Percentiles rank a stretch among this genome's conserved stretches.
Evolutionary conservation across 1,140 invertebrate genomes (phyloP).

Genomic region (Oncopodura yosiiana): DNA sequence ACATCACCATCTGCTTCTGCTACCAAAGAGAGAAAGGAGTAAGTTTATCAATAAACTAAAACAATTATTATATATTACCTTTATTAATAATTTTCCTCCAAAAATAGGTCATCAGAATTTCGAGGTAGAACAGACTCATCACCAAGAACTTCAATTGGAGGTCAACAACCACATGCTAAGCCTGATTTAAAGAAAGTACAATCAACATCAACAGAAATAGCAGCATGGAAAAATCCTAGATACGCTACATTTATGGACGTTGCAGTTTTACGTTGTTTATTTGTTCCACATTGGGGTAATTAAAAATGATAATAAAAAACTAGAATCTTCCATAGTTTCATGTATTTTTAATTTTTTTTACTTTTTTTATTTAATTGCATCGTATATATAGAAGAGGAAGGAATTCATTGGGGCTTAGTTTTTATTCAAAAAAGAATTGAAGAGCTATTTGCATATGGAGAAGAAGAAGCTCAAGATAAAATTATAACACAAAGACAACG

Average conservation of each 20-base stretch:
- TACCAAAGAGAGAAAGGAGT: conserved; percentile 24
- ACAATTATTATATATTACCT: neutral
- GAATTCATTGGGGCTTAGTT: conserved; percentile 93
- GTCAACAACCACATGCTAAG: neutral
- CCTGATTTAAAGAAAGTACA: neutral
- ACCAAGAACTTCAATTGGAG: conserved; percentile 27
- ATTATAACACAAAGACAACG: conserved; percentile 60
- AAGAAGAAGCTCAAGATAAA: conserved; percentile 66
- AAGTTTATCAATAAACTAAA: neutral
- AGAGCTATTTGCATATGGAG: conserved; percentile 20
- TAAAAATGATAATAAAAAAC: too few relatives aligned
- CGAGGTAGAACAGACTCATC: conserved; percentile 30
- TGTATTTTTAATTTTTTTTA: neutral
- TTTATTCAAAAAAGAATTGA: conserved; percentile 63
- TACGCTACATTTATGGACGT: conserved; percentile 92
- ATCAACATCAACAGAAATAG: neutral
- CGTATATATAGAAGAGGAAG: conserved; percentile 70
- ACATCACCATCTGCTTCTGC: conserved; percentile 31
- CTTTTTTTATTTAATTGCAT: neutral
- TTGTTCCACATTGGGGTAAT: conserved; percentile 95
- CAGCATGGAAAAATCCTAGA: conserved; percentile 50
- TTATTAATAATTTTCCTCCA: neutral
- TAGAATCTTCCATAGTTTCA: too few relatives aligned
- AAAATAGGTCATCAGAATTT: conserved; percentile 23
- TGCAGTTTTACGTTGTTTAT: conserved; percentile 88